Evolutionary conservation across 2,797 vertebrate species (phyloP).

Genomic region (Erpetoichthys calabaricus): DNA sequence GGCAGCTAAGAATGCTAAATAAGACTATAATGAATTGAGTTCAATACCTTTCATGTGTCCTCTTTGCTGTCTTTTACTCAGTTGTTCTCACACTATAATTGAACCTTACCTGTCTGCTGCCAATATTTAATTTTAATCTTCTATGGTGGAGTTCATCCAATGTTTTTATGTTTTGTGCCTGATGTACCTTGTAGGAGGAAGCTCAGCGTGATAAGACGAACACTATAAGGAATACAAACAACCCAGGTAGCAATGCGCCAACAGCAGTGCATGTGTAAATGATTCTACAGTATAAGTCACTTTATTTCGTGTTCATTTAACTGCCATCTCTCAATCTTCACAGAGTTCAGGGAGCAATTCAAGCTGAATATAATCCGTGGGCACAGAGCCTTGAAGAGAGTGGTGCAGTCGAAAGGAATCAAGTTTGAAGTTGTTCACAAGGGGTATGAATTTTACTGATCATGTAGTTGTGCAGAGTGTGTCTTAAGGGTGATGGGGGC

Average conservation of each 20-base stretch:
- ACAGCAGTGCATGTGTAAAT: no score
- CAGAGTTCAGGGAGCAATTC: slow-evolving; percentile 75
- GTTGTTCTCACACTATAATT: no score
- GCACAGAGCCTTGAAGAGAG: slow-evolving; percentile 65
- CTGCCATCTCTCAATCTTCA: not conserved
- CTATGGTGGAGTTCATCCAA: no score
- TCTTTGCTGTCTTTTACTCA: no score
- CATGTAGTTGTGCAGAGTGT: not conserved
- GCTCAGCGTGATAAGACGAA: slow-evolving; percentile 74
- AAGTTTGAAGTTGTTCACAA: slow-evolving; percentile 81
- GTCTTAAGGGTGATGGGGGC: not conserved
- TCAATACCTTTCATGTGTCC: no score
- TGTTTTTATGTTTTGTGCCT: no score
- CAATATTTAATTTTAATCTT: no score
- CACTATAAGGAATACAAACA: slow-evolving; percentile 62
- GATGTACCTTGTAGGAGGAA: slow-evolving; percentile 53
- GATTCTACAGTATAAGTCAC: no score
- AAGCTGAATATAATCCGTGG: slow-evolving; percentile 65
- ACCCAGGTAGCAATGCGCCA: slow-evolving; percentile 28
- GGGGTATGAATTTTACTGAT: slow-evolving; percentile 46
- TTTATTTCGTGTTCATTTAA: not conserved
- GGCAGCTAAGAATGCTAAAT: no score
- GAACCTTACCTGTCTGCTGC: no score
- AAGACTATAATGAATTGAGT: no score
- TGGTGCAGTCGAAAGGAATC: slow-evolving; percentile 74